Conservation (phyloP, 2,888 invertebrate genomes). For the Craniophora ligustri region DNA sequence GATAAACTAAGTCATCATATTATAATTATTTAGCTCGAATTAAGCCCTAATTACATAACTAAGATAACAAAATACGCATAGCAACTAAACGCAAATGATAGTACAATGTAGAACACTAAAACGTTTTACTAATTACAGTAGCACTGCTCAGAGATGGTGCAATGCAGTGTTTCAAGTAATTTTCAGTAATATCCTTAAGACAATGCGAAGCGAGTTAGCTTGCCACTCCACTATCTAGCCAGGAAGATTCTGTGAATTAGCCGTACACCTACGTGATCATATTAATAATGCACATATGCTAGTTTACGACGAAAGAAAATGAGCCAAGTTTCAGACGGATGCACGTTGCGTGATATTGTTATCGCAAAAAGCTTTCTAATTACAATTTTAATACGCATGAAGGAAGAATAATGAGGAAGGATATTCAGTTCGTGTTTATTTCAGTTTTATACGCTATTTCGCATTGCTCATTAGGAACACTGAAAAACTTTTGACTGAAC, state of each 20-base stretch:
- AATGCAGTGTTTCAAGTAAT: constrained; percentile 79
- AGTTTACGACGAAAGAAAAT: constrained; percentile 28
- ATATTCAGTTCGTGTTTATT: constrained; percentile 31
- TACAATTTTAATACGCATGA: constrained; percentile 26
- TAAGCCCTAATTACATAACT: neutral
- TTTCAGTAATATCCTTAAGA: constrained; percentile 76
- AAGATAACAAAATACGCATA: constrained; percentile 8
- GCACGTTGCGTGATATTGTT: constrained; percentile 26
- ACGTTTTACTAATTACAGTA: constrained; percentile 77
- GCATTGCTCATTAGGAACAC: too few relatives aligned
- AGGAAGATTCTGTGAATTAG: constrained; percentile 39
- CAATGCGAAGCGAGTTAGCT: constrained; percentile 59
- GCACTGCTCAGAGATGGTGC: constrained; percentile 71
- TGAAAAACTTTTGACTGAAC: too few relatives aligned
- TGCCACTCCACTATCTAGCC: constrained; percentile 26
- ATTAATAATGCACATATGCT: constrained; percentile 39
- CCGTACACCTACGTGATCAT: constrained; percentile 50
- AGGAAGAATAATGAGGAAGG: neutral
- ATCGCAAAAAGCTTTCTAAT: constrained; percentile 32
- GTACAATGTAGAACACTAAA: constrained; percentile 54
- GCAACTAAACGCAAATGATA: constrained; percentile 37
- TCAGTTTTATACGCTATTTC: neutral
- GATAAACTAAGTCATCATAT: too few relatives aligned
- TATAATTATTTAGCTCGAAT: too few relatives aligned
- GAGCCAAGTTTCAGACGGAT: constrained; percentile 39